Evolutionary conservation across 2,113 vertebrate genomes (phyloP).

Genomic region (Amphilophus citrinellus): DNA sequence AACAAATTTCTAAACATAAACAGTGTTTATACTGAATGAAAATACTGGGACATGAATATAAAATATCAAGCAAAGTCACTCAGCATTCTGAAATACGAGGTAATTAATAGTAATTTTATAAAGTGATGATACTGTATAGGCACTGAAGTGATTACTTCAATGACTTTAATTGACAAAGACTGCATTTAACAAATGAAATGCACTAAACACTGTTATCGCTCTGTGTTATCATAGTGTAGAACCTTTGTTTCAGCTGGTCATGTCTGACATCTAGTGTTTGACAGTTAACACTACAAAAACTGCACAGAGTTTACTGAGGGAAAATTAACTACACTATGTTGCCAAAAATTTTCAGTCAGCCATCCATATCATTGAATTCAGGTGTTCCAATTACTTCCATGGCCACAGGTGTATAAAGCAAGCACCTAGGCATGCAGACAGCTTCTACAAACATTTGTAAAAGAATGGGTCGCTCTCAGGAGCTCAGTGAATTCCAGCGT

Average conservation of each 20-base stretch:
- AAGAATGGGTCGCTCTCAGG: no score
- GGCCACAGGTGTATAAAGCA: no score
- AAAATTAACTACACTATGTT: no score
- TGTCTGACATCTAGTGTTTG: constrained; percentile 63
- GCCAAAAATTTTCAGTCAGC: no score
- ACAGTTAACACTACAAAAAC: constrained; percentile 17
- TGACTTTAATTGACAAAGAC: background rate
- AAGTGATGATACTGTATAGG: background rate
- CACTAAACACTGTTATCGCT: background rate
- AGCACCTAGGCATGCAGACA: no score
- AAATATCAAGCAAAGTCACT: background rate
- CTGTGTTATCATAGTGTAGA: background rate
- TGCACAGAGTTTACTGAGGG: background rate
- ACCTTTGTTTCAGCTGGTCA: background rate
- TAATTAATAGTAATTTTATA: background rate
- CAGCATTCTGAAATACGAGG: background rate
- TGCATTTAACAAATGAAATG: background rate
- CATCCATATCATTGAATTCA: no score
- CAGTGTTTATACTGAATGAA: background rate
- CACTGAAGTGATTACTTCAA: background rate
- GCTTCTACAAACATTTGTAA: no score
- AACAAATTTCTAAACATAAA: background rate
- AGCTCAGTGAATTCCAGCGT: no score
- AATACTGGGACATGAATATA: background rate
- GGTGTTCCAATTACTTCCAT: no score